Evolutionary conservation across 2,113 vertebrate species (phyloP), one percentile per base, ranked within the genome.

Genomic region (Chaetodon trifascialis): DNA sequence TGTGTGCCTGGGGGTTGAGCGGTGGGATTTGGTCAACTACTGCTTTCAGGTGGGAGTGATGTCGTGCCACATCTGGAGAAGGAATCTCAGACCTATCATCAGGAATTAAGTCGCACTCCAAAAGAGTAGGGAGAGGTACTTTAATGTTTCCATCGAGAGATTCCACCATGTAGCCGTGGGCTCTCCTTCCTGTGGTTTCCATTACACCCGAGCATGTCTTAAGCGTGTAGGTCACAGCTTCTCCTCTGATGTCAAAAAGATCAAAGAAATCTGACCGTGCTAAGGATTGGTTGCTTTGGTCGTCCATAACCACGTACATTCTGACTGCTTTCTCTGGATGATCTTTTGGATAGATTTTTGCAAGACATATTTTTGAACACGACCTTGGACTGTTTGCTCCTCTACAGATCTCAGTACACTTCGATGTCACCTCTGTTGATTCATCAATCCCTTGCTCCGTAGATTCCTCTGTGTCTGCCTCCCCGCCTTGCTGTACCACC

Each of bases 51-150:
- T 42, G 55, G 5, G 49, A 7, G 49, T 19, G 8, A 46, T 73
- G 15, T 2, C 30, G 44, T 2, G 25, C 19, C 10, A 74, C 36
- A 34, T 74, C 44, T 5, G 72, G 46, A 38, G 46, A 17, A 19
- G 19, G 30, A 5, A 74, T 74, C 36, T 74, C 44, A 3, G 44
- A 12, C 2, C 21, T 4, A 21, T 49, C 42, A 0, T 63, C 58
- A 4, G 46, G 58, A 51, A 74, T 62, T 30, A 25, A 63, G 16
- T 40, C 58, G 51, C 75, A 51, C 63, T 77, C 74, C 19, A 47
- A 23, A 23, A 58, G 64, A 5, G 63, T 42, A 21, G 25, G 42
- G 8, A 40, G 38, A 4, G 4, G 4, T 4, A 40, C 7, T 7
- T 40, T 40, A 7, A 40, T 40, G 4, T 40, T 40, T 40, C 38